Evolutionary conservation across 1,140 invertebrate species (phyloP).

Genomic region (Drosophila mojavensis): DNA sequence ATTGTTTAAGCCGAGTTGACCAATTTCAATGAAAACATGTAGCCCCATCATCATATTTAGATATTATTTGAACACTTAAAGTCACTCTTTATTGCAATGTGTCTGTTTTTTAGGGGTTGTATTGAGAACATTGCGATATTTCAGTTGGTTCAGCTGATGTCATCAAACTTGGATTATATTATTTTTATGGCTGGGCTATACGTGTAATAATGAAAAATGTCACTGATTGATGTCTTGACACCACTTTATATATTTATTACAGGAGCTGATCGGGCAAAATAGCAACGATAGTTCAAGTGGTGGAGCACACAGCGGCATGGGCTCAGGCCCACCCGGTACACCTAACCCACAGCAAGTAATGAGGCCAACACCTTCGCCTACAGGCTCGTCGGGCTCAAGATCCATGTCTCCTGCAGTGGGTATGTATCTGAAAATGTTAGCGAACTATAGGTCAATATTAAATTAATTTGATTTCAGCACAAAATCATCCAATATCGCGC

Average conservation of each 20-base stretch:
- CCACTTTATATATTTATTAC: constrained; percentile 83
- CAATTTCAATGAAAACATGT: too few relatives aligned
- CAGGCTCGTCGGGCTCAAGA: constrained; percentile 94
- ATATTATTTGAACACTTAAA: too few relatives aligned
- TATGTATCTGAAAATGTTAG: constrained; percentile 85
- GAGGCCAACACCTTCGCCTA: constrained; percentile 96
- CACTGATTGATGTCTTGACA: neutral
- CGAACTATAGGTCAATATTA: neutral
- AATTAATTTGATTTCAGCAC: constrained; percentile 47
- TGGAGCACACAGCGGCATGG: constrained; percentile 88
- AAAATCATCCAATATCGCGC: constrained; percentile 85
- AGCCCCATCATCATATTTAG: too few relatives aligned
- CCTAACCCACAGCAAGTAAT: constrained; percentile 88
- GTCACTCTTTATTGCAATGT: too few relatives aligned
- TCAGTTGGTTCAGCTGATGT: neutral
- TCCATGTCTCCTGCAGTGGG: constrained; percentile 98
- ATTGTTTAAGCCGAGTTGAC: too few relatives aligned
- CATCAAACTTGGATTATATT: neutral
- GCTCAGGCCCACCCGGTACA: constrained; percentile 89
- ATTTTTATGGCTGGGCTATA: neutral
- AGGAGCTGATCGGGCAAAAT: constrained; percentile 93
- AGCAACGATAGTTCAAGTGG: constrained; percentile 91
- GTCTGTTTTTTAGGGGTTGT: neutral
- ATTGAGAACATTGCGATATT: neutral
- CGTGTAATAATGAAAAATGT: too few relatives aligned